A percentile compares a stretch with the other conserved stretches of the same genome.
These are phyloP conservation scores for Emmelina monodactyla DNA, from an alignment of 2,888 invertebrate species.

Conservation along the genomic window DNA sequence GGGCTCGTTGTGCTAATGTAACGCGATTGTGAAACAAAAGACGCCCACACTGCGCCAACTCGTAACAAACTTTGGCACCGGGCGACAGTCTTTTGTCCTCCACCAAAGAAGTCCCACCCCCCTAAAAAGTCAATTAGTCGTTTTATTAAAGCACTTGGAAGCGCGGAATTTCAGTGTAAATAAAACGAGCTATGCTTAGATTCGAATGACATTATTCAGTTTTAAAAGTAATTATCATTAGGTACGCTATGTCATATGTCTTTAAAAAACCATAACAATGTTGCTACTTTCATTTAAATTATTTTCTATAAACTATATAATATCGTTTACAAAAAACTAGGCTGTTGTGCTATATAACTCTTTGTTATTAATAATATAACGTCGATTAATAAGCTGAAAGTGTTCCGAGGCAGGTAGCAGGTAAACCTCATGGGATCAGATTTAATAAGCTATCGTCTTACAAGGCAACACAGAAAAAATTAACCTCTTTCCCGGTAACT, in stretches of 20 bases:
- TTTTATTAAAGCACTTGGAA: not conserved
- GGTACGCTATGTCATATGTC: no score
- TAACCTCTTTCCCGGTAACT: slow-evolving; percentile 28
- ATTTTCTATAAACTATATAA: no score
- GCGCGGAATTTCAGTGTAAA: not conserved
- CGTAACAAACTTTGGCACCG: slow-evolving; percentile 33
- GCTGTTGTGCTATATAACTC: no score
- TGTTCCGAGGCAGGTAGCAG: slow-evolving; percentile 12
- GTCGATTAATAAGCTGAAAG: slow-evolving; percentile 3
- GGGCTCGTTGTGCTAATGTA: slow-evolving; percentile 35
- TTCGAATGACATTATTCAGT: no score
- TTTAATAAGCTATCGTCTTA: slow-evolving; percentile 57
- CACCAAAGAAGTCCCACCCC: slow-evolving; percentile 1
- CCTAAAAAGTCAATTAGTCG: slow-evolving; percentile 1
- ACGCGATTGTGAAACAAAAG: slow-evolving; percentile 50
- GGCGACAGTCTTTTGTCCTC: slow-evolving; percentile 49
- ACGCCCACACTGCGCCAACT: slow-evolving; percentile 21
- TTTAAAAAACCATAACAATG: no score
- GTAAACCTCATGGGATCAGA: slow-evolving; percentile 40
- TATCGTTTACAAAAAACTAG: no score
- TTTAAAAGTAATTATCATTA: no score
- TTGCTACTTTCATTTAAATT: no score
- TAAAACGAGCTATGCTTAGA: no score
- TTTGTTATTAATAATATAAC: no score
- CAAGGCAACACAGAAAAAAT: slow-evolving; percentile 38